phyloP scores from a whole-genome alignment of 2,888 invertebrate species.

The Catocala fraxini region DNA sequence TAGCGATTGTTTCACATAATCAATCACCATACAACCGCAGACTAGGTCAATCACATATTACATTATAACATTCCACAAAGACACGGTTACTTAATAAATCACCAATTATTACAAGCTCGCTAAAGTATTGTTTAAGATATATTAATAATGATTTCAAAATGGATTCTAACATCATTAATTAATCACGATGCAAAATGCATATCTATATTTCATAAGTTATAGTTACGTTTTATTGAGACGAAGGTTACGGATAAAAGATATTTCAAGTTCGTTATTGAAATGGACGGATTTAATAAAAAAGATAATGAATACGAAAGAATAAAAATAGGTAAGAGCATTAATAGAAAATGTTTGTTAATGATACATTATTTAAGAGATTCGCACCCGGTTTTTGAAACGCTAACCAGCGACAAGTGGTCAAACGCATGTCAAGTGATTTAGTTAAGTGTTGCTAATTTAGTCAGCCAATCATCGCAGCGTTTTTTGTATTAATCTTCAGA shows the following conservation, averaged over 20 bases:
- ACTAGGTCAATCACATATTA: conserved; percentile 8
- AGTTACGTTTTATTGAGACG: conserved; percentile 18
- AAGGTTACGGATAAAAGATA: conserved; percentile 27
- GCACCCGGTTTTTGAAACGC: too few species aligned
- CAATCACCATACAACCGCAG: conserved; percentile 12
- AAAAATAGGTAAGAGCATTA: too few species aligned
- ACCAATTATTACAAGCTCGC: conserved; percentile 19
- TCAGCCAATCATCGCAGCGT: too few species aligned
- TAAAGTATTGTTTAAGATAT: conserved; percentile 34
- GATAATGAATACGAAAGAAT: neutral
- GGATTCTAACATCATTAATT: conserved; percentile 38
- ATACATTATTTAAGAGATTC: too few species aligned
- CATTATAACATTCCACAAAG: conserved; percentile 13
- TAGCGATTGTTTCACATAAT: conserved; percentile 17
- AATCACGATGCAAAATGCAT: conserved; percentile 29
- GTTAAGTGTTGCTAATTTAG: too few species aligned
- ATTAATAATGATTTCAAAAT: conserved; percentile 38
- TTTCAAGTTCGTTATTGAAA: conserved; percentile 14
- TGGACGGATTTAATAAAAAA: conserved; percentile 9
- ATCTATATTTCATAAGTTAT: conserved; percentile 29
- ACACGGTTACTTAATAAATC: conserved; percentile 31
- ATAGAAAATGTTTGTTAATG: too few species aligned
- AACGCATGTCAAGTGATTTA: too few species aligned
- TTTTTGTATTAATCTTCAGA: too few species aligned
- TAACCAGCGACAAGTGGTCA: too few species aligned